Percentiles rank a stretch among this genome's conserved stretches.
These are phyloP conservation scores for Cyclophora albipunctata DNA, from an alignment of 2,888 invertebrate species.

Conservation along the genomic window DNA sequence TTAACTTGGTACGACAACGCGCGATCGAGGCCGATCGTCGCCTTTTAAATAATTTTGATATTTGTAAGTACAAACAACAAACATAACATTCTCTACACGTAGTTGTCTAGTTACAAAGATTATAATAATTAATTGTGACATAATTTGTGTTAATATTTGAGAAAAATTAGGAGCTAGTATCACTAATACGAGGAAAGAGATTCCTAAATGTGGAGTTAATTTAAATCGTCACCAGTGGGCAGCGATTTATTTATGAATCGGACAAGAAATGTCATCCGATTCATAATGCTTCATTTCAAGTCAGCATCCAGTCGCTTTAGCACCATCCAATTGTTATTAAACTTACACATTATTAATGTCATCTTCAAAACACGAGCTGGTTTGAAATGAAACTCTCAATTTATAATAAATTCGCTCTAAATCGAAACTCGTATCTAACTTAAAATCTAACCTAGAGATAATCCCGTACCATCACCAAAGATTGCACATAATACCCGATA, in stretches of 20 bases:
- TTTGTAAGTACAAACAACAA: conserved; percentile 68
- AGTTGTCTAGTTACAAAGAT: conserved; percentile 54
- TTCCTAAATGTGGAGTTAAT: conserved; percentile 58
- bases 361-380: conserved; percentile 41
- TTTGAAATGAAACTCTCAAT: conserved; percentile 66
- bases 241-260: conserved; percentile 51
- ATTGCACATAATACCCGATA: conserved; percentile 91
- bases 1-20: conserved; percentile 69
- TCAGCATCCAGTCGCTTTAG: conserved; percentile 49
- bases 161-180: conserved; percentile 73
- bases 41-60: conserved; percentile 49
- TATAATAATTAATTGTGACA: conserved; percentile 52
- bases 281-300: conserved; percentile 68
- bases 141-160: conserved; percentile 67
- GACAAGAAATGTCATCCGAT: conserved; percentile 70
- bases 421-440: conserved; percentile 41
- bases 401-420: conserved; percentile 41
- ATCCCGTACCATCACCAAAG: conserved; percentile 81
- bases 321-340: conserved; percentile 40
- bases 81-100: conserved; percentile 66
- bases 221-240: conserved; percentile 33
- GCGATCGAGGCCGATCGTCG: conserved; percentile 37
- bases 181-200: conserved; percentile 72
- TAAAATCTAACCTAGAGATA: conserved; percentile 53
- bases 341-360: conserved; percentile 25